Base-by-base conservation (phyloP, 1,140 invertebrate genomes). In the Arctopsyche grandis region DNA sequence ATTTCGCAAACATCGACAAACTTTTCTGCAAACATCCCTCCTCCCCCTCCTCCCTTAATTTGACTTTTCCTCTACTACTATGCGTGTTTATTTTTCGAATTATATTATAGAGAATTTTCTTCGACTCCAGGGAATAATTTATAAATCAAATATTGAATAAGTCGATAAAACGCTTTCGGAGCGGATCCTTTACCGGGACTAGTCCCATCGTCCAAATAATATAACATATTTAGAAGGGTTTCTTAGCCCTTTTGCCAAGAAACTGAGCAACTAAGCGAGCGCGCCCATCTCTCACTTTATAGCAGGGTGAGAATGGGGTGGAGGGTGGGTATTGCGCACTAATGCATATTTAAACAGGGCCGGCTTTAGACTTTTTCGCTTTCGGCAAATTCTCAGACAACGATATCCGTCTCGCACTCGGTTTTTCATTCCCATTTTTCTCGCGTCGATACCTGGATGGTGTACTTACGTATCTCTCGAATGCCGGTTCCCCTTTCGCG, bases 261-360 rank as follows among this genome's bases (percentile, higher is more conserved):
- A 70, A 19, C 52, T 24, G n/a, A 60, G 26, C 69, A 71, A 22
- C 69, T 70, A 52, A 79, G 58, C 24, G 63, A 66, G 19, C 21
- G 5, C 21, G 26, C 21, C 21, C 63, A 66, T 22, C 14, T 22
- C 21, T 12, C 9, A n/a, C 16, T 16, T 52, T 16, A 12, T 52
- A 16, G 10, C 12, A 4, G 10, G 10, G 1, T 52, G 48, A 16
- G 48, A 52, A 12, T 5, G 10, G 10, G 12, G 48, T 1, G 48
- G 74, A 75, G 56, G 80, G 78, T 46, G 75, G 77, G 75, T 71
- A 69, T 73, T 43, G 69, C 75, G 66, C 44, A 52, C 77, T 79
- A 79, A 81, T 81, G 78, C 77, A 81, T 81, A 81, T 81, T 81
- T 81, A 79, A 81, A 77, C 44, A n/a, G 78, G 78, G 75, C 60